A percentile compares a stretch with the other conserved stretches of the same genome.
phyloP scores from a whole-genome alignment of 2,888 invertebrate species.

The Cephus sareptanus region DNA sequence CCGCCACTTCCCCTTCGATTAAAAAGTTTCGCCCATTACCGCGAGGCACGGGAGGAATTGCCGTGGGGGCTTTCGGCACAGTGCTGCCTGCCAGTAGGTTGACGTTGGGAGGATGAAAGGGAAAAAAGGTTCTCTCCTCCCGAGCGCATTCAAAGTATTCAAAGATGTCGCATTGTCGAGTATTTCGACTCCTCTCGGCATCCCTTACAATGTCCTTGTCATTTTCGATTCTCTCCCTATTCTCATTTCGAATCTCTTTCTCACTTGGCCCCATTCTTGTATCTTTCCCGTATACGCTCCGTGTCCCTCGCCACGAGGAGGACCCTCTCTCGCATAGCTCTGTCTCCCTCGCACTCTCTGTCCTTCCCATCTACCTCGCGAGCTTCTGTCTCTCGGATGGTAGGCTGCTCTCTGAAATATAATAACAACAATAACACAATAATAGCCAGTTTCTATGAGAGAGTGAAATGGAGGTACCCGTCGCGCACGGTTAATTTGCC shows the following conservation, averaged over 20 bases:
- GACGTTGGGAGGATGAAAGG: neutral
- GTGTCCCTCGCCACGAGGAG: neutral
- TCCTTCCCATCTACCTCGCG: neutral
- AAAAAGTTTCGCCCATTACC: conserved; percentile 54
- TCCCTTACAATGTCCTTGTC: conserved; percentile 3
- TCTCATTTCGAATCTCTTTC: neutral
- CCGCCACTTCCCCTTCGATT: conserved; percentile 29
- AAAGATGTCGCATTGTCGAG: conserved; percentile 51
- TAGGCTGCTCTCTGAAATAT: neutral
- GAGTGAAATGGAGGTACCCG: conserved; percentile 25
- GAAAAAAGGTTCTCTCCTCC: neutral
- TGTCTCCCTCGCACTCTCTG: conserved; percentile 4
- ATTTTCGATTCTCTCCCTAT: neutral
- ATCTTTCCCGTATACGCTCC: neutral
- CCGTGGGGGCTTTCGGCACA: neutral
- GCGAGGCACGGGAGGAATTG: conserved; percentile 22
- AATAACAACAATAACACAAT: conserved; percentile 1
- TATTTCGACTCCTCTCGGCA: conserved; percentile 21
- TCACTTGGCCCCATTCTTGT: neutral
- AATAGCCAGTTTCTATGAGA: conserved; percentile 13
- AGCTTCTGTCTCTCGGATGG: conserved; percentile 3
- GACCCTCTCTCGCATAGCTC: neutral
- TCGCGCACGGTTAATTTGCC: conserved; percentile 43
- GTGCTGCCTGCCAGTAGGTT: neutral
- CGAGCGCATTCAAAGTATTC: conserved; percentile 40